phyloP scores from a whole-genome alignment of 2,888 invertebrate species.

The Baronia brevicornis region DNA sequence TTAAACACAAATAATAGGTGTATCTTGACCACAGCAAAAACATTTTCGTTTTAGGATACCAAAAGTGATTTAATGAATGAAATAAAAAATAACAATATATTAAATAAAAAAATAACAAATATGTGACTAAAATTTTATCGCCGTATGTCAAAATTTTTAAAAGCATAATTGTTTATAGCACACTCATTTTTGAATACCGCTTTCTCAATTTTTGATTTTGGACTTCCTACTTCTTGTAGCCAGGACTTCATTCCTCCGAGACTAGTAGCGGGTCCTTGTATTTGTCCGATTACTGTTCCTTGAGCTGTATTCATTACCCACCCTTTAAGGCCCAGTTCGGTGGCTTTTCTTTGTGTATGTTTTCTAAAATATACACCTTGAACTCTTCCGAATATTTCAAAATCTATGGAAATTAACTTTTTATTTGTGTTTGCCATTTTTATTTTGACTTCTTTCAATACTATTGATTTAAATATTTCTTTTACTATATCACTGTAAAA shows the following conservation, averaged over 20 bases:
- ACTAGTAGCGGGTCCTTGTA: constrained; percentile 76
- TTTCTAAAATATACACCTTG: constrained; percentile 76
- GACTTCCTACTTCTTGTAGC: constrained; percentile 79
- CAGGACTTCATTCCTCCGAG: constrained; percentile 77
- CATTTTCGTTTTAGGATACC: too few relatives aligned
- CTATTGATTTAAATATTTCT: too few relatives aligned
- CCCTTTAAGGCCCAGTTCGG: constrained; percentile 78
- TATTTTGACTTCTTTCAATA: too few relatives aligned
- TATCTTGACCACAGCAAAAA: too few relatives aligned
- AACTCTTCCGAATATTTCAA: constrained; percentile 77
- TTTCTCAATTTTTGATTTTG: constrained; percentile 80
- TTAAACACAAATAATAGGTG: too few relatives aligned
- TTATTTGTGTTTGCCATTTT: constrained; percentile 33
- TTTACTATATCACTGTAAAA: too few relatives aligned
- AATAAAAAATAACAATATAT: too few relatives aligned
- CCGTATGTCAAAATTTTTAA: constrained; percentile 65
- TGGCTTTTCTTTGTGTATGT: constrained; percentile 79
- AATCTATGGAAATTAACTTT: constrained; percentile 54
- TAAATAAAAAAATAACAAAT: constrained; percentile 11
- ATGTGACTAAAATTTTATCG: constrained; percentile 29
- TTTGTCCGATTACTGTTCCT: constrained; percentile 80
- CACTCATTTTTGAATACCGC: constrained; percentile 79
- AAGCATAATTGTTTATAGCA: constrained; percentile 58
- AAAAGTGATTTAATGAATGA: too few relatives aligned
- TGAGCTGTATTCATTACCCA: constrained; percentile 85